phyloP scores from a whole-genome alignment of 37 sponge, comb jelly and placozoan species.

The Ianthella basta region DNA sequence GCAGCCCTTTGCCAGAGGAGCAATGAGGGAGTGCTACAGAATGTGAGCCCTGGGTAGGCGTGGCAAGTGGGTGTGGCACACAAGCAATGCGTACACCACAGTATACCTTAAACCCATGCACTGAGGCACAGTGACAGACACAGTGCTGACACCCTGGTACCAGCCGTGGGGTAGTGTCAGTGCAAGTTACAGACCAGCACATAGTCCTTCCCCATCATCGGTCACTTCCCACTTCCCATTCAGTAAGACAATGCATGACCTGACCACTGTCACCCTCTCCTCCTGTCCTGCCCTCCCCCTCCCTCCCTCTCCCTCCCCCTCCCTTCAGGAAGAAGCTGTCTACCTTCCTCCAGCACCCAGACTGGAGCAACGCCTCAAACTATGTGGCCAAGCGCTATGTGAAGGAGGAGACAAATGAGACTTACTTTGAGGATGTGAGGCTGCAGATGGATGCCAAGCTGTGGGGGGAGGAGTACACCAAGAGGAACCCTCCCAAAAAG shows the following conservation, averaged over 20 bases:
- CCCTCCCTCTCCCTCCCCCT: neutral
- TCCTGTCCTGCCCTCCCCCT: neutral
- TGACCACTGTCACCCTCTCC: neutral
- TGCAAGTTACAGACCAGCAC: too few species aligned
- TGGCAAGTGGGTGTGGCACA: neutral
- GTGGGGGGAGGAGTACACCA: slow-evolving; percentile 89
- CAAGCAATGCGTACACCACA: neutral
- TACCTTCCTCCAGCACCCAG: slow-evolving; percentile 68
- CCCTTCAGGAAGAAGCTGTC: slow-evolving; percentile 86
- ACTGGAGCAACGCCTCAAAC: slow-evolving; percentile 86
- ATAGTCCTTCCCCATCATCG: too few species aligned
- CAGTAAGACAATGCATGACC: too few species aligned
- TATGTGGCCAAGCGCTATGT: slow-evolving; percentile 89
- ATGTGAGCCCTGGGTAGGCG: slow-evolving; percentile 54
- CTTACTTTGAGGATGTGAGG: slow-evolving; percentile 82
- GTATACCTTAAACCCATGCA: neutral
- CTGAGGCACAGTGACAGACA: too few species aligned
- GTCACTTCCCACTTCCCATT: too few species aligned
- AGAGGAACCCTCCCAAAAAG: slow-evolving; percentile 84
- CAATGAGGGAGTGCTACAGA: slow-evolving; percentile 91
- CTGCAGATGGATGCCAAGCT: slow-evolving; percentile 94
- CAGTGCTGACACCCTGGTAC: too few species aligned
- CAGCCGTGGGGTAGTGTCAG: too few species aligned
- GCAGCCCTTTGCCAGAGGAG: slow-evolving; percentile 90
- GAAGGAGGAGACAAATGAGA: slow-evolving; percentile 48